Evolutionary conservation across 2,113 vertebrate genomes (phyloP), one percentile per base, ranked within the genome.

Genomic region (Sander lucioperca): DNA sequence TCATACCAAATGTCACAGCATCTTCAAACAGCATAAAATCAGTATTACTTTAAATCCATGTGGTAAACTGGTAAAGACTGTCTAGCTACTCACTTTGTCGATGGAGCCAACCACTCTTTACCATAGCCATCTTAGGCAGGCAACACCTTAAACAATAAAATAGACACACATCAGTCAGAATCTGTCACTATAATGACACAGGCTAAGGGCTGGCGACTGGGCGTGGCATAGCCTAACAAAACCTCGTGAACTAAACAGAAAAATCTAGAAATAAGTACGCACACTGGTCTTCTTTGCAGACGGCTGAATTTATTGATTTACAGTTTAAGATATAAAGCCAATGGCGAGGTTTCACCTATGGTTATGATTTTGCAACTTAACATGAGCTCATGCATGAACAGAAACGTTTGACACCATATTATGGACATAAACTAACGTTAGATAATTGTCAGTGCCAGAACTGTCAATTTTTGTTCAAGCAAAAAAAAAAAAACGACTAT

Each of bases 41-140:
- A 9, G 50, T 33, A 14, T 14, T 15, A n/a, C 62, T 19, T 25
- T 6, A 47, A 14, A 23, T 45, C 5, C 62, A 15, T n/a, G 14
- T 64, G 14, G 7, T 65, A 5, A 2, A 4, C 15, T 54, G 58
- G 3, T 5, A 6, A 43, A 3, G 19, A 0, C 27, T 13, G 18
- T 53, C 25, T 19, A 30, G 14, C 10, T 45, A 93, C 95, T 95
- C 21, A 96, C 95, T 96, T 88, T 96, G 95, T 86, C 95, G 88
- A 77, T 95, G 94, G 66, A 96, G 95, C 94, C 95, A 96, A 5
- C 95, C 95, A 76, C 94, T 95, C 93, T 96, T 96, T 57, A 95
- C 94, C 87, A 95, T 92, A 10, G 95, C 93, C 95, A 96, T 96
- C 23, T 74, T 84, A 77, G 21, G n/a, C 58, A 80, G 21, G n/a